phyloP scores from a whole-genome alignment of 1,140 invertebrate species.

The Lordiphosa collinella region DNA sequence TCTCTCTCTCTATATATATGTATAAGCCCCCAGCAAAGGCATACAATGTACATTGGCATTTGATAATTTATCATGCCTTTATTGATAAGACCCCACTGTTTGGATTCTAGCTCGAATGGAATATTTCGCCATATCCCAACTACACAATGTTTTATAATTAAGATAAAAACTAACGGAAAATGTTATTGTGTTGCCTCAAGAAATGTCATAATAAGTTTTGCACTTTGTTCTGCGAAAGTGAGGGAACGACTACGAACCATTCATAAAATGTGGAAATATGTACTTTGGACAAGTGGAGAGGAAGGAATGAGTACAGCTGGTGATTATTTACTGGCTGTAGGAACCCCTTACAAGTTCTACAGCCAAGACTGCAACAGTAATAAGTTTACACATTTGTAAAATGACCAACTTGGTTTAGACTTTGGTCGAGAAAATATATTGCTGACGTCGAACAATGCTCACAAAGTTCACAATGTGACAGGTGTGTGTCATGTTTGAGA shows the following conservation, averaged over 20 bases:
- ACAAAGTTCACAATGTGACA: background rate
- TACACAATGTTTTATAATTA: background rate
- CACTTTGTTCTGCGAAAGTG: background rate
- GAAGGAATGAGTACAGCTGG: too few species aligned
- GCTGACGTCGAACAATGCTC: constrained; percentile 28
- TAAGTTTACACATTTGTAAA: too few species aligned
- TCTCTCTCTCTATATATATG: too few species aligned
- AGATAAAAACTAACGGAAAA: constrained; percentile 4
- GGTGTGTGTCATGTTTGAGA: constrained; percentile 25
- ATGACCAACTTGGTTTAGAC: constrained; percentile 19
- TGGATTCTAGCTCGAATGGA: constrained; percentile 2
- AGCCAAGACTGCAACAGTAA: too few species aligned
- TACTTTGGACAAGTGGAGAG: background rate
- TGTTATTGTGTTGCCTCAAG: background rate
- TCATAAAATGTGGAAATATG: background rate
- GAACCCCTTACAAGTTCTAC: too few species aligned
- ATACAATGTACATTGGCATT: background rate
- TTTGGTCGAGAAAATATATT: constrained; percentile 24
- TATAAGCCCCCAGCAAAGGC: constrained; percentile 1
- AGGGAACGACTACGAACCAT: background rate
- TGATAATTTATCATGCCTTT: background rate
- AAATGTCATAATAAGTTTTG: background rate
- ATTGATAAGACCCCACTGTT: constrained; percentile 1
- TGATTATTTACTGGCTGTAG: too few species aligned
- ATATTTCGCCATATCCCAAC: background rate